Evolutionary conservation across 2,888 invertebrate species (phyloP), one percentile per base, ranked within the genome.

Genomic region (Ormyrus labotus): DNA sequence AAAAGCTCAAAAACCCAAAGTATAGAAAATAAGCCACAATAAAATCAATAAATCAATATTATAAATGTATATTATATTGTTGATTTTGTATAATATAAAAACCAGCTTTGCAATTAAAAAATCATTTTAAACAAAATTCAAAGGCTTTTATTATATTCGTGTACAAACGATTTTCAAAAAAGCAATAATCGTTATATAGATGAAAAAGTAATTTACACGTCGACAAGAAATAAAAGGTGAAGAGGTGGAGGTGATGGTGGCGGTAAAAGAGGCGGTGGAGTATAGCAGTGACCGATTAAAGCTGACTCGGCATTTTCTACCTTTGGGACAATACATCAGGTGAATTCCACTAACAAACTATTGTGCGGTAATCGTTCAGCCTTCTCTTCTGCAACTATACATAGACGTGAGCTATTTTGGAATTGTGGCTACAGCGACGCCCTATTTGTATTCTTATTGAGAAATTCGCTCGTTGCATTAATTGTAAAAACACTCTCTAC

Each of bases 331-430:
- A 90, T 90, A 89, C 90, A 88, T 86, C 86, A 88, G 87, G 88
- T 88, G 89, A 90, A 89, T 88, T 87, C 87, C 86, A 89, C 90
- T 90, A 90, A 90, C 90, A 90, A 90, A 89, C 90, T 90, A 90
- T 90, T 90, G 90, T 90, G 87, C 88, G 89, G 87, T 83, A 90
- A 90, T 90, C 85, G 90, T 89, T 81, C 79, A 82, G 83, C 75
- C 81, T 74, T 64, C 60, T 63, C 65, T 51, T 67, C 70, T 58
- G n/a, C 45, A 60, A 61, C 45, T 53, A 58, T 48, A 55, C 13
- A 13, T 78, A 58, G 47, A 63, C 67, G 57, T 51, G 70, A 72
- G 72, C 80, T 77, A 80, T 82, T 80, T 82, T 77, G 80, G 70
- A 80, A 69, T 67, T 64, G 75, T 58, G 72, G 63, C 71, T 53